A percentile compares a stretch with the other conserved stretches of the same genome.
Conservation (phyloP, 35 echinoderm and acorn worm genomes). For the Chiridota heheva region DNA sequence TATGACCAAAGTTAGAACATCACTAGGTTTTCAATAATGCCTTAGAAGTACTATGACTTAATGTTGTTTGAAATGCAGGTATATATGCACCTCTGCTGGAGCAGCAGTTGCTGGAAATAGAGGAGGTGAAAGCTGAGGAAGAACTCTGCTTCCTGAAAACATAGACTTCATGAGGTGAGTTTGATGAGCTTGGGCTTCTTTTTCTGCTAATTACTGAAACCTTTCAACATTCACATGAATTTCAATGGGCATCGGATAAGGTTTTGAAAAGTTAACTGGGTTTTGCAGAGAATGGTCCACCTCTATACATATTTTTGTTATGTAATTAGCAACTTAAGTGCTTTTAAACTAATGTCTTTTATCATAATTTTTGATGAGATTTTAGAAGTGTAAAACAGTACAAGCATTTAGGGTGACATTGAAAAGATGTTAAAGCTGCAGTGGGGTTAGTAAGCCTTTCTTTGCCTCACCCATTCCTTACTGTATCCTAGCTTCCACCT, state of each 20-base stretch:
- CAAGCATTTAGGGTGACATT: no score
- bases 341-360: neutral
- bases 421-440: no score
- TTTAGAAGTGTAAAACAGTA: no score
- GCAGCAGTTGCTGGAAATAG: constrained; percentile 62
- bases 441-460: no score
- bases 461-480: no score
- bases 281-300: no score
- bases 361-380: no score
- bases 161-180: constrained; percentile 77
- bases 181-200: no score
- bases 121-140: constrained; percentile 78
- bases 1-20: neutral
- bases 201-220: no score
- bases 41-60: neutral
- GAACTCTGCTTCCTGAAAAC: constrained; percentile 67
- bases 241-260: neutral
- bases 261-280: neutral
- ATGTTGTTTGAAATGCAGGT: constrained; percentile 44
- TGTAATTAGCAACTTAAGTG: neutral
- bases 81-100: constrained; percentile 67
- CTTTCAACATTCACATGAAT: neutral
- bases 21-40: neutral
- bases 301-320: neutral
- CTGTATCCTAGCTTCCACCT: no score